These are phyloP conservation scores for Tangara arthus DNA, from an alignment of 2,797 vertebrate genomes.

Conservation along the genomic window DNA sequence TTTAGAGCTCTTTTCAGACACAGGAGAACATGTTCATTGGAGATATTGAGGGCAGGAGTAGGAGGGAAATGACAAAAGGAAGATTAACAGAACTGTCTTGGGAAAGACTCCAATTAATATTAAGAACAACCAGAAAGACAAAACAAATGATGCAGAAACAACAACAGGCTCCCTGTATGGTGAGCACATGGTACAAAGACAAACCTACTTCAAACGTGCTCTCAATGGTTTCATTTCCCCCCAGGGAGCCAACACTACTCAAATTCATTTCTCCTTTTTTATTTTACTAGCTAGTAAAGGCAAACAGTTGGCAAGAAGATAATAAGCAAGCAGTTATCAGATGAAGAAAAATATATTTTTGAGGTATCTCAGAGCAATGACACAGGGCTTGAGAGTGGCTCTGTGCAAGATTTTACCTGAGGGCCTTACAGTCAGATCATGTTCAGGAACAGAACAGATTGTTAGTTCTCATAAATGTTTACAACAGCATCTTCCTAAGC, in stretches of 20 bases:
- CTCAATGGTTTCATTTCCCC: slow-evolving; percentile 31
- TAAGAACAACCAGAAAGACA: slow-evolving; percentile 42
- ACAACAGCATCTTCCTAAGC: background rate
- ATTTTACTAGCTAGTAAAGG: slow-evolving; percentile 25
- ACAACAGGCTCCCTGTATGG: background rate
- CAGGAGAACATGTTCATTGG: background rate
- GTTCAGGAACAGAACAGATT: background rate
- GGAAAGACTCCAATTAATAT: slow-evolving; percentile 61
- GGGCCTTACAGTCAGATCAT: background rate
- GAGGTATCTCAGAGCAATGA: background rate
- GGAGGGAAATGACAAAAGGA: background rate
- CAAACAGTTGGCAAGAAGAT: slow-evolving; percentile 21
- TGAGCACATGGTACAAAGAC: background rate
- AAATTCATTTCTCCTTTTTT: slow-evolving; percentile 13
- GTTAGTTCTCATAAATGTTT: background rate
- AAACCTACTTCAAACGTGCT: background rate
- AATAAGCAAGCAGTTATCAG: slow-evolving; percentile 35
- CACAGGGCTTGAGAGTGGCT: background rate
- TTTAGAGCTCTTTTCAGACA: background rate
- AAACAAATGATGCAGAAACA: slow-evolving; percentile 31
- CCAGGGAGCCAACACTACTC: background rate
- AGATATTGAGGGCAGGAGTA: background rate
- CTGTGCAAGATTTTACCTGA: background rate
- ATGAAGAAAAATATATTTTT: background rate
- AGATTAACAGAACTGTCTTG: slow-evolving; percentile 41